Evolutionary conservation across 2,888 invertebrate species (phyloP), one percentile per base, ranked within the genome.

Genomic region (Ochlodes sylvanus): DNA sequence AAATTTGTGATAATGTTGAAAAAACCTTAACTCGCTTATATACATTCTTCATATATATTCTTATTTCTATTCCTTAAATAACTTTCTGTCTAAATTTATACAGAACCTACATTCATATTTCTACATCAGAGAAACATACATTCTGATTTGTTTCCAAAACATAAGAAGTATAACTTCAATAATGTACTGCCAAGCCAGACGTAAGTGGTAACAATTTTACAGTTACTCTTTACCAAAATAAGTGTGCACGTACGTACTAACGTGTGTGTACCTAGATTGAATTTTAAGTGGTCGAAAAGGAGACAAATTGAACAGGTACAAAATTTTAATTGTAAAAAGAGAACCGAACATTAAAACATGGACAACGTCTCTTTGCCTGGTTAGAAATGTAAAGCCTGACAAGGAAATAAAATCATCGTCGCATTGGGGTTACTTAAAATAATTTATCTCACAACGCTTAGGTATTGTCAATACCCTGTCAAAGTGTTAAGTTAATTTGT

Each of bases 271-370:
- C 42, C 41, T 58, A 58, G 42, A 58, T 58, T 42, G 42, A 58
- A 58, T 58, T 41, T 58, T 21, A 58, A 58, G 58, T 42, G 27
- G 12, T 52, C 54, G 66, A 57, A 69, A 69, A 63, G 55, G 62
- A 65, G 19, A 54, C 57, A 56, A 56, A 62, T 34, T 56, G 47
- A 41, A 62, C 52, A 14, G 47, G 44, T 38, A 58, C 17, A 63
- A 56, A 27, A n/a, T 21, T 27, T 44, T 32, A 44, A 32, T 61
- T 65, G 50, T 38, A 61, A 63, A 5, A 54, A 55, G 38, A 56
- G 38, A 42, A 41, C 12, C 21, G 42, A 54, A 41, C 38, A 41
- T 64, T 62, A 56, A 44, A 63, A 17, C 34, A 56, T n/a, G 50
- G 41, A 44, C 55, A 41, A 17, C 27, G 34, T 47, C 54, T 19